Percentiles rank a stretch among this genome's conserved stretches.
phyloP scores from a whole-genome alignment of 2,113 vertebrate species.

The Tachycineta bicolor region DNA sequence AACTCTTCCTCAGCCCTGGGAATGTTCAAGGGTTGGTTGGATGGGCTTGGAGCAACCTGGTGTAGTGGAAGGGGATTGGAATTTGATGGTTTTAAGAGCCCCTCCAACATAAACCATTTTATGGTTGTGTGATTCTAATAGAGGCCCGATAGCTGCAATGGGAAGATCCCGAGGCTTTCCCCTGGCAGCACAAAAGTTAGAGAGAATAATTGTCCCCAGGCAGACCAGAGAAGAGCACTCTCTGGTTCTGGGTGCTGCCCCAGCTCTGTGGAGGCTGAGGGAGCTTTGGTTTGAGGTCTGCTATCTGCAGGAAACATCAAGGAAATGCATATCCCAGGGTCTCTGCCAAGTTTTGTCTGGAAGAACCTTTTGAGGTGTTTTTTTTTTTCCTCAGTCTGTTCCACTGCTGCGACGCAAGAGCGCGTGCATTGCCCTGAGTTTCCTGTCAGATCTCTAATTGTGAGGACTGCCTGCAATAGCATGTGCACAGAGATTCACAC shows the following conservation, averaged over 20 bases:
- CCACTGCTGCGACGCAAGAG: fast-evolving
- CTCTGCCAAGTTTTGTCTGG: not conserved
- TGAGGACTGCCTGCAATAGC: not conserved
- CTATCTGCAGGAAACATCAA: not conserved
- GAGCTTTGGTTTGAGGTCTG: not conserved
- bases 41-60: not conserved
- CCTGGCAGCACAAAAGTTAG: not conserved
- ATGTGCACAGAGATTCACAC: not conserved
- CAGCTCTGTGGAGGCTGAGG: not conserved
- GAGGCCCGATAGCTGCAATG: not conserved
- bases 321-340: not conserved
- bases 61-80: not conserved
- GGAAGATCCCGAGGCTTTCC: not conserved
- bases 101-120: not conserved
- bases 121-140: not conserved
- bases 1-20: not conserved
- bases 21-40: not conserved
- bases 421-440: fast-evolving
- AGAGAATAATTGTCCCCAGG: not conserved
- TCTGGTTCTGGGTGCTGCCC: not conserved
- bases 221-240: not conserved
- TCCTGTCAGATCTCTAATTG: not conserved
- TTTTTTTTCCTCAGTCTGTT: not conserved
- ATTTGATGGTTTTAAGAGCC: not conserved
- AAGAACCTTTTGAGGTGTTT: not conserved